phyloP scores from a whole-genome alignment of 2,888 invertebrate species.

The Erannis defoliaria region DNA sequence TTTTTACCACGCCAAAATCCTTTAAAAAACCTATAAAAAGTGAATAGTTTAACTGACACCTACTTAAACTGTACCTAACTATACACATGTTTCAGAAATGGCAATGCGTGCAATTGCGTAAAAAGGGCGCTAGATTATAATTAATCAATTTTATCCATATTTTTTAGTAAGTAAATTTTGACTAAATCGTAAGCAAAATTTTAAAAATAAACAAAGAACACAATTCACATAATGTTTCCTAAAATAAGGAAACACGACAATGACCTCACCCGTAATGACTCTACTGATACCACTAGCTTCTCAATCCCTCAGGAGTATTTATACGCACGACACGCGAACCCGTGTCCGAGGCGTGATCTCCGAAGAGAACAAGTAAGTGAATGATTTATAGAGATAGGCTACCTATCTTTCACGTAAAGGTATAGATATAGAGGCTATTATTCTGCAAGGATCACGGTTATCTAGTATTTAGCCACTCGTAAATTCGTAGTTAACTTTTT shows the following conservation, averaged over 20 bases:
- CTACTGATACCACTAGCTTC: background rate
- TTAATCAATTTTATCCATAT: too few relatives aligned
- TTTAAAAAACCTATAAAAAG: too few relatives aligned
- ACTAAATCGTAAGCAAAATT: too few relatives aligned
- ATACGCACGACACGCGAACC: background rate
- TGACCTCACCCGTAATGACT: too few relatives aligned
- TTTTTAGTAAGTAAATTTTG: too few relatives aligned
- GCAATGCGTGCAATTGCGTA: too few relatives aligned
- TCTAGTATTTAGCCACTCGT: background rate
- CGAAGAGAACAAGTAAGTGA: conserved; percentile 5
- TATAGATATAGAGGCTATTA: background rate
- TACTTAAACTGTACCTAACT: too few relatives aligned
- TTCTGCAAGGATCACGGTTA: background rate
- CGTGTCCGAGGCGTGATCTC: conserved; percentile 10
- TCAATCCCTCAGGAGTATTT: background rate
- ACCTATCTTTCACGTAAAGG: background rate
- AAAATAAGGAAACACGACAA: background rate
- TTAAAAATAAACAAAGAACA: background rate
- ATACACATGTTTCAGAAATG: too few relatives aligned
- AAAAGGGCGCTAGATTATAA: too few relatives aligned
- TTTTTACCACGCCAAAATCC: too few relatives aligned
- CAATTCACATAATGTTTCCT: background rate
- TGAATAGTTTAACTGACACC: too few relatives aligned
- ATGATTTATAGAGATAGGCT: conserved; percentile 8
- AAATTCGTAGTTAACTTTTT: too few relatives aligned